A percentile compares a stretch with the other conserved stretches of the same genome.
These are phyloP conservation scores for Conomelus anceps DNA, from an alignment of 2,888 invertebrate species.

Conservation along the genomic window DNA sequence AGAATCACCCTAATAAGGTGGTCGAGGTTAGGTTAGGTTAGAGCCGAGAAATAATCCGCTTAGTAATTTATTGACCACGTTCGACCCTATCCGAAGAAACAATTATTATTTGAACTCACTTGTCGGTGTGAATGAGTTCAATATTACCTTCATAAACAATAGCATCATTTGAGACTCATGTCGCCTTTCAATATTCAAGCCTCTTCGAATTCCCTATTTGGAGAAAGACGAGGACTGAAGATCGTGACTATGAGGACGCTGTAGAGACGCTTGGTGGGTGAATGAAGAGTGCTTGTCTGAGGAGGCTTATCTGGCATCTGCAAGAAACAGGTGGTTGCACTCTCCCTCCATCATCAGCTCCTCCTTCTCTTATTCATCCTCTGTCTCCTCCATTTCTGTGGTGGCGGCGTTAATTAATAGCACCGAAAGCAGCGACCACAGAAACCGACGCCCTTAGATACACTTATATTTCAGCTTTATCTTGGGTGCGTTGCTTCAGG, in stretches of 20 bases:
- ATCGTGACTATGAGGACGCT: neutral
- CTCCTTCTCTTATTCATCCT: neutral
- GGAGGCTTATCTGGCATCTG: neutral
- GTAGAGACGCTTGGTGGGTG: too few species aligned
- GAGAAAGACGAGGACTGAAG: neutral
- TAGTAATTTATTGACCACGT: too few species aligned
- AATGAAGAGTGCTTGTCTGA: neutral
- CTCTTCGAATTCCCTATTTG: neutral
- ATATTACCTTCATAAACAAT: neutral
- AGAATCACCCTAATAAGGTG: too few species aligned
- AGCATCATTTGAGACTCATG: neutral
- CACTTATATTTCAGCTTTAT: neutral
- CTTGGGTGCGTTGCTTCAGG: neutral
- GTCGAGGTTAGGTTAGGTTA: too few species aligned
- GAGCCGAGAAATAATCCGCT: too few species aligned
- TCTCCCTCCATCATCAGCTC: neutral
- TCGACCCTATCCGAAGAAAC: too few species aligned
- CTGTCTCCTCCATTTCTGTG: neutral
- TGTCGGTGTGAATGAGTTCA: neutral
- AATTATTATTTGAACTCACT: too few species aligned
- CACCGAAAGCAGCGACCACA: neutral
- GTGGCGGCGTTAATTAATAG: neutral
- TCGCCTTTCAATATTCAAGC: neutral
- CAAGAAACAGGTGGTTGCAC: neutral
- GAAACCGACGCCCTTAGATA: neutral